phyloP scores from a whole-genome alignment of 2,888 invertebrate genomes.

The Pandemis cinnamomeana region DNA sequence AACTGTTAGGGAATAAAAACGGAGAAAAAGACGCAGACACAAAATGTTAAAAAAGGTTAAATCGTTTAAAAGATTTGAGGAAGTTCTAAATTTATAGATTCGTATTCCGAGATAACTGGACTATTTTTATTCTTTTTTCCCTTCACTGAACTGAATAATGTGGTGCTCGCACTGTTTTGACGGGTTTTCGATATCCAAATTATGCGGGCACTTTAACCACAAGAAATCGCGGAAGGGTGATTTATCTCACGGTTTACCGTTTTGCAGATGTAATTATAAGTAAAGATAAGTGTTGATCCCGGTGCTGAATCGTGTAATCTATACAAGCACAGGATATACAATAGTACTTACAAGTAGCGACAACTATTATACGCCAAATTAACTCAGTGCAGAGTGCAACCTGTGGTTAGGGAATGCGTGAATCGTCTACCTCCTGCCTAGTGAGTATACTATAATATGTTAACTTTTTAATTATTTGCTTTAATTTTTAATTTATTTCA shows the following conservation, averaged over 20 bases:
- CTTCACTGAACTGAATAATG: neutral
- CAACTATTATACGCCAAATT: neutral
- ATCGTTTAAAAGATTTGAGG: neutral
- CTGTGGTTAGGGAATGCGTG: neutral
- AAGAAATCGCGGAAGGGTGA: neutral
- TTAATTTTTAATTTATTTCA: neutral
- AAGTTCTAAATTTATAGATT: neutral
- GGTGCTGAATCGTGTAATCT: neutral
- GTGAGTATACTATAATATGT: neutral
- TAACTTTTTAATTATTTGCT: neutral
- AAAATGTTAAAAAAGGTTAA: too few species aligned
- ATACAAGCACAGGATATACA: too few species aligned
- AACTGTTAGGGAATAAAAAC: too few species aligned
- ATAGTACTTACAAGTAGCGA: too few species aligned
- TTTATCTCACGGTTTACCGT: neutral
- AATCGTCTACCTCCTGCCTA: neutral
- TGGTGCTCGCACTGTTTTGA: neutral
- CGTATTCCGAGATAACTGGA: neutral
- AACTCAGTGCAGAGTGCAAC: neutral
- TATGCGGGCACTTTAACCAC: conserved; percentile 1
- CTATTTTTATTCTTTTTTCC: neutral
- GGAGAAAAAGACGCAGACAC: too few species aligned
- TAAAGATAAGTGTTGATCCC: neutral
- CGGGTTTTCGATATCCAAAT: conserved; percentile 6
- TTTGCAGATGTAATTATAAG: neutral